A percentile compares a stretch with the other conserved stretches of the same genome.
Conservation (phyloP, 2,797 vertebrate genomes). For the Mormyrops attenuatus region DNA sequence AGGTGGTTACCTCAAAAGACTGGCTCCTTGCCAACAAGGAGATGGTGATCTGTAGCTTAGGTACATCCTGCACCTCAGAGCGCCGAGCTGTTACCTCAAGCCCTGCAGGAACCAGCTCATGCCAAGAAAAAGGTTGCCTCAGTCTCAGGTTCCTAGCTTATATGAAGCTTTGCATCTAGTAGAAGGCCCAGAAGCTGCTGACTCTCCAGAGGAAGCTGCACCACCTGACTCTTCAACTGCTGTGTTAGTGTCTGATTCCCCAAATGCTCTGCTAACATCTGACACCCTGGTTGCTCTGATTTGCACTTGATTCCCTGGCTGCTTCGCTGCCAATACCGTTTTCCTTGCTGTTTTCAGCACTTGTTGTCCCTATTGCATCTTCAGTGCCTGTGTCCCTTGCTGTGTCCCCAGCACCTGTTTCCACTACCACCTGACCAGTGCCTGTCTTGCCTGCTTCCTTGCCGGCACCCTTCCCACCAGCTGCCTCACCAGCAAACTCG, state of each 20-base stretch:
- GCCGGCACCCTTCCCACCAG: not conserved
- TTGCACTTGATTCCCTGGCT: not conserved
- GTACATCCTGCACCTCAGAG: not conserved
- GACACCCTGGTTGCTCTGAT: not conserved
- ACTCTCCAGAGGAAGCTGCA: not conserved
- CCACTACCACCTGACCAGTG: not conserved
- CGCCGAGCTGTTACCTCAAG: not conserved
- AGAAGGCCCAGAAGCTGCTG: not conserved
- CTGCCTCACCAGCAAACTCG: not conserved
- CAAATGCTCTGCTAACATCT: not conserved
- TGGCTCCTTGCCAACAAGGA: too few species aligned
- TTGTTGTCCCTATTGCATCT: not conserved
- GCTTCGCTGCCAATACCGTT: not conserved
- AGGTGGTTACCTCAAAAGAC: too few species aligned
- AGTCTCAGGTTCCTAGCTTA: not conserved
- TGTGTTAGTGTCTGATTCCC: not conserved
- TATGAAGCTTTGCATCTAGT: not conserved
- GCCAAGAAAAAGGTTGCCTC: not conserved
- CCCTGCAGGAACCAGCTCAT: not conserved
- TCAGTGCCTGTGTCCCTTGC: not conserved
- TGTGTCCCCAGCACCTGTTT: not conserved
- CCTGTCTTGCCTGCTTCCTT: not conserved
- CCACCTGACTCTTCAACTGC: not conserved
- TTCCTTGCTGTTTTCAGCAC: not conserved
- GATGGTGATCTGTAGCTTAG: not conserved